Evolutionary conservation across 2,113 vertebrate species (phyloP).

Genomic region (Pipra filicauda): DNA sequence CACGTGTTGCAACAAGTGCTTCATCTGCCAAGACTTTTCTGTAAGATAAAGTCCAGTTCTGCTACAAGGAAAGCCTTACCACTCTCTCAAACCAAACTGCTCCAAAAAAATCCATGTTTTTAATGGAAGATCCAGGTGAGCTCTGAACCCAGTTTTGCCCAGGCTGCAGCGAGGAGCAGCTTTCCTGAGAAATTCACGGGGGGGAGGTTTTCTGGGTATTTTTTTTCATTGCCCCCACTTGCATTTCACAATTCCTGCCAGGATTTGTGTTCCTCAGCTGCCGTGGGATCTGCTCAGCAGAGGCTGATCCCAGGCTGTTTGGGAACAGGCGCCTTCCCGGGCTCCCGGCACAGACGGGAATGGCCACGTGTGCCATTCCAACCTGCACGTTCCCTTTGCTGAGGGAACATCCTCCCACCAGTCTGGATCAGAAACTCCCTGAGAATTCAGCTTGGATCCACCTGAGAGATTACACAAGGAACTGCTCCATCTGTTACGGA

Average conservation of each 20-base stretch:
- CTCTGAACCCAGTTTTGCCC: background rate
- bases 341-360: background rate
- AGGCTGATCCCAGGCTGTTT: background rate
- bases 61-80: background rate
- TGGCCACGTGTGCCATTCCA: accelerated
- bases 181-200: background rate
- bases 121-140: background rate
- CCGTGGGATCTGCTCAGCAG: background rate
- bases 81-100: background rate
- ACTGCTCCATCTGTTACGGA: background rate
- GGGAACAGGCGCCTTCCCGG: background rate
- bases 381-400: background rate
- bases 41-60: background rate
- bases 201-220: background rate
- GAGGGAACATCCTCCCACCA: background rate
- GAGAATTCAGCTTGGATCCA: background rate
- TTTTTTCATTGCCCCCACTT: background rate
- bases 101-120: background rate
- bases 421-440: background rate
- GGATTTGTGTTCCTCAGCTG: background rate
- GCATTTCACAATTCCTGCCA: background rate
- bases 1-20: background rate
- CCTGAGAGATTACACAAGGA: background rate
- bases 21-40: background rate
- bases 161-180: background rate